Base-by-base conservation (phyloP, 2,888 invertebrate genomes). In the Atherix ibis region DNA sequence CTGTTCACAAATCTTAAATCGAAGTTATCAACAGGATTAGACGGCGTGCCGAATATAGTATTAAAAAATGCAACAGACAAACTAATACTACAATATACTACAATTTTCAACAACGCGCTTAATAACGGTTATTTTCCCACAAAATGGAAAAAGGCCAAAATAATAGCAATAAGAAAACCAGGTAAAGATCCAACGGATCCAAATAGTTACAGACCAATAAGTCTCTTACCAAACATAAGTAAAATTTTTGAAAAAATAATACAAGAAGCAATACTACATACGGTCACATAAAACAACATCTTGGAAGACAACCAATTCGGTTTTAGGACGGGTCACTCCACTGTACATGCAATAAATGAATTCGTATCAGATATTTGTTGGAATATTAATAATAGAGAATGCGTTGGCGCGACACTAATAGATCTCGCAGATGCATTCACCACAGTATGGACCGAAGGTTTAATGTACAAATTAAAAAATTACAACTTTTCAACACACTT, bases 251-350 rank as follows among this genome's bases (percentile, higher is more conserved):
- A 49, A 42, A 38, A 34, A 2, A 9, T 42, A 0, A 29, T 49
- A 1, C 22, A 36, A 9, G 9, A 10, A 6, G 10, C 19, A 17
- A 34, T 46, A 5, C 9, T 16, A 0, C 18, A 18, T 3, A 26
- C 27, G 10, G 43, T 43, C n/a, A 24, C 34, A 0, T 10, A 27
- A 1, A 37, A 45, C 3, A 35, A 44, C 1, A 34, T 47, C 0
- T 43, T 49, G 1, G 44, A 46, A 0, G 37, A 47, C 2, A 9
- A 26, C 0, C 48, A 49, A 38, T 49, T 46, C 27, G 49, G 47
- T 0, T 48, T 48, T 18, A 40, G 43, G 12, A 31, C 24, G 5
- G 18, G 28, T 3, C 45, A 46, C 19, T 45, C 43, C 1, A 48
- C 46, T 1, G 25, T 35, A 3, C 45, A 45, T 25, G 43, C 44